Evolutionary conservation across 1,140 invertebrate species (phyloP), one percentile per base, ranked within the genome.

Genomic region (Aphidius ervi): DNA sequence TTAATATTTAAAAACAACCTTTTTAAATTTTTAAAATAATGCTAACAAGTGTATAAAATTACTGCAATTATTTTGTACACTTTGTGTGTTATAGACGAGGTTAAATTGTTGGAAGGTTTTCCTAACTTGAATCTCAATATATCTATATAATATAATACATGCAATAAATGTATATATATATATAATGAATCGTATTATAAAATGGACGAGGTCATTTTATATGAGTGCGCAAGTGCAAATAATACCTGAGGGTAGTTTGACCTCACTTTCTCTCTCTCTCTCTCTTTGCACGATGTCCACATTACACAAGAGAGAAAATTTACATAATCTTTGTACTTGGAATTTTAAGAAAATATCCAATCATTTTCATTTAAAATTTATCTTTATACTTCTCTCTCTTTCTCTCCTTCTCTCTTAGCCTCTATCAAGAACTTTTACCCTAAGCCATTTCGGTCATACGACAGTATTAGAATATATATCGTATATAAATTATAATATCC

Each of bases 21-120:
- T 39, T 54, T n/a, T 39, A 39, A 40, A n/a, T 42, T 41, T 54
- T 54, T 7, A 39, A 54, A 54, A 54, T 54, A 42, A 54, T 54
- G 52, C 52, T 54, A 54, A 52, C 49, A 52, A 40, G 39, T 54
- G 52, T 16, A 40, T 54, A 54, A 7, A 3, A 40, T 6, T 48
- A 10, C 6, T n/a, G 23, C 2, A 31, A 48, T 48, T n/a, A 48
- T 6, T 16, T 16, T n/a, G 20, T 48, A 43, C 42, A 8, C 42
- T 43, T 10, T n/a, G n/a, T n/a, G 46, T 10, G n/a, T 10, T 20
- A 48, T 48, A n/a, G 6, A 48, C 46, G 6, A n/a, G 46, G 8
- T 6, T 48, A n/a, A 10, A 20, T 48, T 48, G n/a, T 6, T 6
- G 46, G n/a, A 10, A n/a, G 23, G 23, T 31, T 31, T 31, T 31